phyloP scores from a whole-genome alignment of 1,140 invertebrate genomes.

The Drosophila equinoxialis region DNA sequence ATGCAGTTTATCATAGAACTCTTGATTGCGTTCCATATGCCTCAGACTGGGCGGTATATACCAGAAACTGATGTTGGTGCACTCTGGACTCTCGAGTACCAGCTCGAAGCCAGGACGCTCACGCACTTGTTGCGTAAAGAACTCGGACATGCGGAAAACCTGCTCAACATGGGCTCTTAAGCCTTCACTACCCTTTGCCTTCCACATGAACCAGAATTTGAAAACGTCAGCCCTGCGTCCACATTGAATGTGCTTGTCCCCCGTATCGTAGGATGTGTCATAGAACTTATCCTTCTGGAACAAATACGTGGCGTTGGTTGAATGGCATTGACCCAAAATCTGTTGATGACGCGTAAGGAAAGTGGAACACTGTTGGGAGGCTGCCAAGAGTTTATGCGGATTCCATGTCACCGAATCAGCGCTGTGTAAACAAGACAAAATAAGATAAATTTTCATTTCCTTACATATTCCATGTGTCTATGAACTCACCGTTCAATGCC shows the following conservation, averaged over 20 bases:
- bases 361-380: slow-evolving; percentile 98
- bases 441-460: not conserved
- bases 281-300: slow-evolving; percentile 99
- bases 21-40: slow-evolving; percentile 84
- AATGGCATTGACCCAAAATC: slow-evolving; percentile 87
- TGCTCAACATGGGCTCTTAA: slow-evolving; percentile 91
- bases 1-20: slow-evolving; percentile 88
- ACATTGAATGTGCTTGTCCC: slow-evolving; percentile 95
- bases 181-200: slow-evolving; percentile 93
- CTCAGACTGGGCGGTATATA: slow-evolving; percentile 93
- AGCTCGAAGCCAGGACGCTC: slow-evolving; percentile 89
- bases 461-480: too few relatives aligned
- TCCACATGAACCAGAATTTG: slow-evolving; percentile 99
- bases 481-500: slow-evolving; percentile 89
- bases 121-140: slow-evolving; percentile 88
- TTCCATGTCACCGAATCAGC: slow-evolving; percentile 99
- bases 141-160: slow-evolving; percentile 89
- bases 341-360: slow-evolving; percentile 90
- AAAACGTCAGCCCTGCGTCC: slow-evolving; percentile 96
- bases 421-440: slow-evolving; percentile 84
- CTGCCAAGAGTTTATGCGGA: slow-evolving; percentile 99
- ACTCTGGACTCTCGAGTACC: slow-evolving; percentile 92
- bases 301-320: slow-evolving; percentile 92
- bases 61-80: slow-evolving; percentile 98
- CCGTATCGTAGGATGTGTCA: slow-evolving; percentile 94